Percentiles rank a stretch among this genome's conserved stretches.
Evolutionary conservation across 2,888 invertebrate genomes (phyloP).

Genomic region (Tolmerus cingulatus): DNA sequence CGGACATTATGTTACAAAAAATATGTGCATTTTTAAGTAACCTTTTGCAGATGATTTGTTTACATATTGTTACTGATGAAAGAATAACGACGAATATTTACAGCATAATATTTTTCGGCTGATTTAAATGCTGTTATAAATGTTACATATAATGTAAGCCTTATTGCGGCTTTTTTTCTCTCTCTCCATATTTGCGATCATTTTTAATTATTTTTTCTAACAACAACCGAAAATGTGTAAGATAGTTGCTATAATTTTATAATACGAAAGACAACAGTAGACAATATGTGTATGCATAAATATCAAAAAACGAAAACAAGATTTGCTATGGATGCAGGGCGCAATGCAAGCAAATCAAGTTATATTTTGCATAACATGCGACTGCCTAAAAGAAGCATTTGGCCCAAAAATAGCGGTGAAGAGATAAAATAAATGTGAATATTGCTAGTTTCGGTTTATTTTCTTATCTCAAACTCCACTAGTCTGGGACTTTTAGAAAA

Average conservation of each 20-base stretch:
- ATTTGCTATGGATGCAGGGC: not conserved
- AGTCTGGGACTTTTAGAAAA: not conserved
- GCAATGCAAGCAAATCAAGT: not conserved
- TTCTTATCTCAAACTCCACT: not conserved
- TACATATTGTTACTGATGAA: not conserved
- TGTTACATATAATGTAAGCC: not conserved
- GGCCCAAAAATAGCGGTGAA: not conserved
- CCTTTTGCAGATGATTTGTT: not conserved
- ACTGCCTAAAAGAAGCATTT: not conserved
- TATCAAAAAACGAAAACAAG: too few relatives aligned
- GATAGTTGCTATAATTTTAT: not conserved
- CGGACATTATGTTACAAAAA: slow-evolving; percentile 51
- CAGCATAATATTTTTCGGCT: not conserved
- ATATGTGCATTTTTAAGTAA: slow-evolving; percentile 54
- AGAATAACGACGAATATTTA: not conserved
- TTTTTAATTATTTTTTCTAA: not conserved
- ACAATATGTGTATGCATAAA: not conserved
- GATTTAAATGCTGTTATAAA: not conserved
- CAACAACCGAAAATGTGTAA: not conserved
- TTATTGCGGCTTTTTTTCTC: not conserved
- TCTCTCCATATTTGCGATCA: not conserved
- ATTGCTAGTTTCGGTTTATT: not conserved
- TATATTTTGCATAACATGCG: not conserved
- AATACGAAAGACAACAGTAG: not conserved
- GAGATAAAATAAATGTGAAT: not conserved